phyloP scores from a whole-genome alignment of 1,140 invertebrate species.

The Nilaparvata lugens region DNA sequence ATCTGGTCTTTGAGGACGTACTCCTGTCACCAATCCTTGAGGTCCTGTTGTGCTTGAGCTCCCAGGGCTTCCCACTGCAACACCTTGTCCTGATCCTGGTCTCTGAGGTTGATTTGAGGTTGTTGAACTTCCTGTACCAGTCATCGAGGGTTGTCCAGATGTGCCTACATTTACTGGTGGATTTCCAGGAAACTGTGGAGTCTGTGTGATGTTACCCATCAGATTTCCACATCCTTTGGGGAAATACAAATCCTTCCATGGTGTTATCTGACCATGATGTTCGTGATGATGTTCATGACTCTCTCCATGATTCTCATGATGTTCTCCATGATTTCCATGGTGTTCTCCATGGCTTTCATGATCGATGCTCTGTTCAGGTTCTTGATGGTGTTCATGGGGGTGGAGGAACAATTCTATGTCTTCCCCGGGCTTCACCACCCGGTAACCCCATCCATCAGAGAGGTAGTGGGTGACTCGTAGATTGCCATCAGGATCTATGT shows the following conservation, averaged over 20 bases:
- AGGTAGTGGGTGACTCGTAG: slow-evolving; percentile 62
- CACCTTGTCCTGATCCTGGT: neutral
- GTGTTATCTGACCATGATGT: slow-evolving; percentile 43
- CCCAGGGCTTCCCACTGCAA: too few species aligned
- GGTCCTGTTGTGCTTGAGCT: too few species aligned
- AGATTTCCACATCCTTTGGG: slow-evolving; percentile 44
- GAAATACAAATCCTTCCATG: slow-evolving; percentile 50
- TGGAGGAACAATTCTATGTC: slow-evolving; percentile 57
- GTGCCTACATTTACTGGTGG: slow-evolving; percentile 25
- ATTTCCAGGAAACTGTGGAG: slow-evolving; percentile 3
- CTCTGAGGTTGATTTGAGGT: neutral
- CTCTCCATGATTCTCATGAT: slow-evolving; percentile 11
- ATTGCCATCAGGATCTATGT: slow-evolving; percentile 55
- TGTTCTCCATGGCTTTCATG: slow-evolving; percentile 7
- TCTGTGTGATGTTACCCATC: slow-evolving; percentile 3
- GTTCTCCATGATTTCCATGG: slow-evolving; percentile 10
- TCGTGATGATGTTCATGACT: slow-evolving; percentile 34
- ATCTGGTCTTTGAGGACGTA: too few species aligned
- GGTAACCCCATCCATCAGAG: slow-evolving; percentile 65
- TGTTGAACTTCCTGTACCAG: slow-evolving; percentile 17
- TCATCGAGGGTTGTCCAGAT: slow-evolving; percentile 16
- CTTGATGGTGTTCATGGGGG: slow-evolving; percentile 26
- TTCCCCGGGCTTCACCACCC: slow-evolving; percentile 55
- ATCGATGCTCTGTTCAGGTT: slow-evolving; percentile 10
- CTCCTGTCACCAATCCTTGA: too few species aligned